Conservation (phyloP, 2,888 invertebrate genomes). For the Mythimna ferrago region DNA sequence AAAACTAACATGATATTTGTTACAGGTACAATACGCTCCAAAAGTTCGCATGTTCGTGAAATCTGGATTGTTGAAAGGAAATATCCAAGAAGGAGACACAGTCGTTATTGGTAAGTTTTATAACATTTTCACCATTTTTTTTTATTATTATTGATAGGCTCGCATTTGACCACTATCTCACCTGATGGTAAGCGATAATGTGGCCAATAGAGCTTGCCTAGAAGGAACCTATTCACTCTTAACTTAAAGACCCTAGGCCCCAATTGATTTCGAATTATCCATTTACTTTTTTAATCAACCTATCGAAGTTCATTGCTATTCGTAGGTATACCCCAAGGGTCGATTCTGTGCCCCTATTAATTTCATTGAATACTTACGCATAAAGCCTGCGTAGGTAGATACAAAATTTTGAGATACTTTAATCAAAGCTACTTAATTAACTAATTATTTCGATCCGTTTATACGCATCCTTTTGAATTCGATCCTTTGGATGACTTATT, state of each 20-base stretch:
- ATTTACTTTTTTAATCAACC: constrained; percentile 44
- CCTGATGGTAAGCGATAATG: too few species aligned
- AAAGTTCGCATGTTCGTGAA: constrained; percentile 93
- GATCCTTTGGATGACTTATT: constrained; percentile 18
- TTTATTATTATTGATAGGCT: too few species aligned
- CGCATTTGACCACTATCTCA: too few species aligned
- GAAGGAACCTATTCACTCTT: too few species aligned
- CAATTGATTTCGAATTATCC: constrained; percentile 25
- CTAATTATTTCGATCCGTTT: constrained; percentile 29
- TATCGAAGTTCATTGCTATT: constrained; percentile 35
- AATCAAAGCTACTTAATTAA: constrained; percentile 20
- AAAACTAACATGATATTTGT: constrained; percentile 64
- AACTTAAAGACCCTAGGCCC: background rate
- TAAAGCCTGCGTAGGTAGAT: constrained; percentile 22
- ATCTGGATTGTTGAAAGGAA: constrained; percentile 74
- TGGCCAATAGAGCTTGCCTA: too few species aligned
- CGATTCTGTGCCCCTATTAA: constrained; percentile 37
- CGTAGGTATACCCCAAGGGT: constrained; percentile 39
- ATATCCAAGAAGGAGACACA: constrained; percentile 82
- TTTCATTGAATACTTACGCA: constrained; percentile 38
- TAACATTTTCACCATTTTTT: background rate
- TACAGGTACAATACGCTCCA: constrained; percentile 97
- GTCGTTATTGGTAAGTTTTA: constrained; percentile 78
- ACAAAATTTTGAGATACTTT: constrained; percentile 26
- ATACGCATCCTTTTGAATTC: constrained; percentile 18